These are phyloP conservation scores for Asteroscopus sphinx DNA, from an alignment of 2,888 invertebrate species.

Conservation along the genomic window DNA sequence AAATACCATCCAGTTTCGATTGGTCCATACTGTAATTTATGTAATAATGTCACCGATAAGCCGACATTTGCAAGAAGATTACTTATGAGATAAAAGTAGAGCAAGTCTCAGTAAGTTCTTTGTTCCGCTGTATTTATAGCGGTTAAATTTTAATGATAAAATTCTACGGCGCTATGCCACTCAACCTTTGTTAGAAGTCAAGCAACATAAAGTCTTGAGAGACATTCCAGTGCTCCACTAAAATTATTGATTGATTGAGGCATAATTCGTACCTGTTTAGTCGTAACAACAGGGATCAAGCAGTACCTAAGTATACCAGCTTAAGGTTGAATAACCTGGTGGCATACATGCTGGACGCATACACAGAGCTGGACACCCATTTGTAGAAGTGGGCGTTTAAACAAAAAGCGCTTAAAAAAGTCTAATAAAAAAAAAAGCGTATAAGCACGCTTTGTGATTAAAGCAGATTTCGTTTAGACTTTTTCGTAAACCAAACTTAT, in stretches of 20 bases:
- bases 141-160: conserved; percentile 32
- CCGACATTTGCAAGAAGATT: conserved; percentile 49
- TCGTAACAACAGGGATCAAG: too few species aligned
- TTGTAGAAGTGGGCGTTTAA: too few species aligned
- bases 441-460: too few species aligned
- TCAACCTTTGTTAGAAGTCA: conserved; percentile 15
- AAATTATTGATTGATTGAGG: conserved; percentile 20
- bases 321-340: too few species aligned
- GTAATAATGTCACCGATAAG: conserved; percentile 55
- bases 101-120: conserved; percentile 36
- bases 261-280: not conserved
- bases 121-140: conserved; percentile 37
- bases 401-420: too few species aligned
- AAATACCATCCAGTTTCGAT: conserved; percentile 45
- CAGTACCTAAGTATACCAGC: too few species aligned
- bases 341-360: too few species aligned
- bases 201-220: conserved; percentile 14
- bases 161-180: conserved; percentile 17
- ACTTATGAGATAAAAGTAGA: conserved; percentile 44
- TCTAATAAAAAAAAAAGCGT: too few species aligned
- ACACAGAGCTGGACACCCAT: too few species aligned
- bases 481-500: too few species aligned
- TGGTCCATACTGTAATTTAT: conserved; percentile 50
- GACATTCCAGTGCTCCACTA: conserved; percentile 13
- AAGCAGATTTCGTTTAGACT: too few species aligned